Percentiles rank a stretch among this genome's conserved stretches.
phyloP scores from a whole-genome alignment of 2,888 invertebrate genomes.

The Theretra japonica region DNA sequence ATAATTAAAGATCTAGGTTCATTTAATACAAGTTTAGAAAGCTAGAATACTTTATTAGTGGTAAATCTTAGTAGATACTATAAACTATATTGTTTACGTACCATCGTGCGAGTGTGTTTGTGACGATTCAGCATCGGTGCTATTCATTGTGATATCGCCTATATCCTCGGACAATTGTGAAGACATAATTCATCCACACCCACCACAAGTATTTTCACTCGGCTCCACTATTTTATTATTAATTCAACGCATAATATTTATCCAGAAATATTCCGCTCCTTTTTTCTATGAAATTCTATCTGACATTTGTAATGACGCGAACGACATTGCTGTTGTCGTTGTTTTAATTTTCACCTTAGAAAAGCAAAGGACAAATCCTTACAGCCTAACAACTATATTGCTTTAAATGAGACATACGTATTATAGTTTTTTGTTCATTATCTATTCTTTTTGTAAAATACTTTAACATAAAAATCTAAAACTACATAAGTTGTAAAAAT shows the following conservation, averaged over 20 bases:
- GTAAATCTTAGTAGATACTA: not conserved
- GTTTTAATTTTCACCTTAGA: too few species aligned
- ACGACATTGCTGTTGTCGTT: not conserved
- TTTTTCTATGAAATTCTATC: not conserved
- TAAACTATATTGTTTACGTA: constrained; percentile 62
- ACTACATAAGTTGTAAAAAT: too few species aligned
- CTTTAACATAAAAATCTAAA: too few species aligned
- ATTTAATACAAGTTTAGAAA: too few species aligned
- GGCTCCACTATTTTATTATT: not conserved
- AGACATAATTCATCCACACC: constrained; percentile 45
- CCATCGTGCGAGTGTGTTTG: constrained; percentile 75
- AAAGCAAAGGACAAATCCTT: too few species aligned
- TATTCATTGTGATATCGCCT: constrained; percentile 67
- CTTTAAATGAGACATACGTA: too few species aligned
- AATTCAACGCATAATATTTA: not conserved
- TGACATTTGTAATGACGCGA: not conserved
- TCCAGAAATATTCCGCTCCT: not conserved
- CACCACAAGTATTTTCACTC: not conserved
- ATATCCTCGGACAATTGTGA: constrained; percentile 69
- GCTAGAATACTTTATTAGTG: too few species aligned
- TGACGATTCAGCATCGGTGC: constrained; percentile 72
- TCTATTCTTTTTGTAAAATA: too few species aligned
- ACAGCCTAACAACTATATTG: too few species aligned
- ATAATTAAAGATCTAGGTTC: too few species aligned
- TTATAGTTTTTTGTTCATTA: too few species aligned